A percentile compares a stretch with the other conserved stretches of the same genome.
Evolutionary conservation across 1,140 invertebrate genomes (phyloP).

Genomic region (Littorina saxatilis): DNA sequence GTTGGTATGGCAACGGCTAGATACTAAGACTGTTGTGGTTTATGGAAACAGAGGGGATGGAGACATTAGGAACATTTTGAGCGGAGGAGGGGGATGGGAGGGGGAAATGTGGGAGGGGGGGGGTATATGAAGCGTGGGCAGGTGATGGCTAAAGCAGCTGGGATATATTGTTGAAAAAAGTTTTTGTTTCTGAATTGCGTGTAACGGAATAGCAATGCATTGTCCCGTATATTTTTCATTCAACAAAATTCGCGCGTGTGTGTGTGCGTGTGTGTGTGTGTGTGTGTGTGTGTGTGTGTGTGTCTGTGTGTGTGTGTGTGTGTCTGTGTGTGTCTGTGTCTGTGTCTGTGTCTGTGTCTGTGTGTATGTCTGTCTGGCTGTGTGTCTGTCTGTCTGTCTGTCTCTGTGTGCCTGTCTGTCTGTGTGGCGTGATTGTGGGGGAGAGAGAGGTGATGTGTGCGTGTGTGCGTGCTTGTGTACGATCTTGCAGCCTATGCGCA

Average conservation of each 20-base stretch:
- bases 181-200: neutral
- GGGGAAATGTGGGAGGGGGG: too few species aligned
- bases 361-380: neutral
- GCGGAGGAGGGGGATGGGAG: too few species aligned
- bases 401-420: neutral
- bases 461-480: too few species aligned
- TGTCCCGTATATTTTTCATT: neutral
- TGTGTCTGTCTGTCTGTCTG: neutral
- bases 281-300: neutral
- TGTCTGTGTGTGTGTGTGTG: neutral
- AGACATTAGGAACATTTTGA: too few species aligned
- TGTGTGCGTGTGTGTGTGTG: constrained; percentile 15
- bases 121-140: too few species aligned
- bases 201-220: neutral
- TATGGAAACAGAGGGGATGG: too few species aligned
- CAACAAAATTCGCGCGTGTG: neutral
- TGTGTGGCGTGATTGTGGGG: too few species aligned
- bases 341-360: constrained; percentile 1
- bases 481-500: too few species aligned
- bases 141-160: too few species aligned
- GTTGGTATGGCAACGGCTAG: too few species aligned
- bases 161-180: neutral
- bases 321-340: constrained; percentile 1
- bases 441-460: too few species aligned
- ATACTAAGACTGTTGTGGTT: too few species aligned